Evolutionary conservation across 2,113 vertebrate species (phyloP).

Genomic region (Electrona antarctica): DNA sequence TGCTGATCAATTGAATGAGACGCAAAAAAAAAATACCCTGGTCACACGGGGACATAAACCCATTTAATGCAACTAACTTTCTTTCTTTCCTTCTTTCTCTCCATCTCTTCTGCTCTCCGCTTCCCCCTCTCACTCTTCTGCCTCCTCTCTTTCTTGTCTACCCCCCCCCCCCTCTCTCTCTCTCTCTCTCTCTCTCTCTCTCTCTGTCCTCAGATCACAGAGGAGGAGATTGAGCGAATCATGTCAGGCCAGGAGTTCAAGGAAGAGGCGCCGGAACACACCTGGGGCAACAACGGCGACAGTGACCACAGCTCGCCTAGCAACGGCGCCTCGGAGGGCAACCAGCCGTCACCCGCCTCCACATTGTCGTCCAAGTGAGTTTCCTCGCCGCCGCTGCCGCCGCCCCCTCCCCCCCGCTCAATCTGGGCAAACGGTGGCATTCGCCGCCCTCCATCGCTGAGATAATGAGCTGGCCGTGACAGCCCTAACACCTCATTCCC

Average conservation of each 20-base stretch:
- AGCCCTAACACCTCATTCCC: slow-evolving; percentile 47
- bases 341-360: slow-evolving; percentile 96
- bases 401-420: neutral
- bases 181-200: neutral
- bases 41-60: slow-evolving; percentile 19
- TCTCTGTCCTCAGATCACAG: slow-evolving; percentile 85
- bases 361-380: slow-evolving; percentile 96
- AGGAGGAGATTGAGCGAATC: slow-evolving; percentile 98
- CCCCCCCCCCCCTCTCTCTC: neutral
- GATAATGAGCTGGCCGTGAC: slow-evolving; percentile 66
- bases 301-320: slow-evolving; percentile 97
- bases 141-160: neutral
- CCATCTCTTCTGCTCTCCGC: neutral
- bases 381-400: neutral
- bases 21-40: slow-evolving; percentile 5
- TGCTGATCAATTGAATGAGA: slow-evolving; percentile 42
- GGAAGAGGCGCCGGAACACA: slow-evolving; percentile 89
- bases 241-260: slow-evolving; percentile 99
- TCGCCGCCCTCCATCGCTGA: slow-evolving; percentile 22
- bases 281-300: slow-evolving; percentile 97
- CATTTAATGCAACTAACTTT: neutral
- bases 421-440: neutral
- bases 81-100: neutral
- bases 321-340: slow-evolving; percentile 95
- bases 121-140: neutral